phyloP scores from a whole-genome alignment of 2,113 vertebrate species.

The Australoheros scitulus region DNA sequence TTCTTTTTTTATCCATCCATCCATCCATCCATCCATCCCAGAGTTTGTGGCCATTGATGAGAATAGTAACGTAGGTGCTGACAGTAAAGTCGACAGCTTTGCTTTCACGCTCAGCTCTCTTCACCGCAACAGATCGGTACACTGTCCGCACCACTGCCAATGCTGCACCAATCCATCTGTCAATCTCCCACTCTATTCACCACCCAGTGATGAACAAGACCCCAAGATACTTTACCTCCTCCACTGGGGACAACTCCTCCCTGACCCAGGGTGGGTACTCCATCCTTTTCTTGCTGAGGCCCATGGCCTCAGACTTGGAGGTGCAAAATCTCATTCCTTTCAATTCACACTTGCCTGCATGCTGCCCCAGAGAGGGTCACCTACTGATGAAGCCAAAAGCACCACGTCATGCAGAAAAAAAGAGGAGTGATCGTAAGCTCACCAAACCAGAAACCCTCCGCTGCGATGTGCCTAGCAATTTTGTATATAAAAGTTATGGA shows the following conservation, averaged over 20 bases:
- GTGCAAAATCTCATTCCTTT: too few species aligned
- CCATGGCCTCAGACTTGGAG: too few species aligned
- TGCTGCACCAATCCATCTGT: too few species aligned
- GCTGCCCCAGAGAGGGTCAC: background rate
- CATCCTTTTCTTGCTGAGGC: background rate
- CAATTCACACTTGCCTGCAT: background rate
- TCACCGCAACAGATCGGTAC: too few species aligned
- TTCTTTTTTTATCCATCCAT: background rate
- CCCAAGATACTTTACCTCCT: background rate
- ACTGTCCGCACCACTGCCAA: too few species aligned
- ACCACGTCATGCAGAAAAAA: background rate
- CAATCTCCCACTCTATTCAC: too few species aligned
- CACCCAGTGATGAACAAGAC: background rate
- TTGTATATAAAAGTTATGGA: too few species aligned
- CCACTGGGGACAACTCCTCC: background rate
- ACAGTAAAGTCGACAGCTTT: too few species aligned
- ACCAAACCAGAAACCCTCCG: background rate
- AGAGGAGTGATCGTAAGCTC: background rate
- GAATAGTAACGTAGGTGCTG: background rate
- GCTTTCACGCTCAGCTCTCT: background rate
- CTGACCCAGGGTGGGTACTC: background rate
- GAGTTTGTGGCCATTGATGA: background rate
- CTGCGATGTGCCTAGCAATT: background rate
- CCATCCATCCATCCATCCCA: background rate
- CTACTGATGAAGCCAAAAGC: background rate